Conservation (phyloP, 2,113 vertebrate species). For the Ophthalmolycus amberensis region DNA sequence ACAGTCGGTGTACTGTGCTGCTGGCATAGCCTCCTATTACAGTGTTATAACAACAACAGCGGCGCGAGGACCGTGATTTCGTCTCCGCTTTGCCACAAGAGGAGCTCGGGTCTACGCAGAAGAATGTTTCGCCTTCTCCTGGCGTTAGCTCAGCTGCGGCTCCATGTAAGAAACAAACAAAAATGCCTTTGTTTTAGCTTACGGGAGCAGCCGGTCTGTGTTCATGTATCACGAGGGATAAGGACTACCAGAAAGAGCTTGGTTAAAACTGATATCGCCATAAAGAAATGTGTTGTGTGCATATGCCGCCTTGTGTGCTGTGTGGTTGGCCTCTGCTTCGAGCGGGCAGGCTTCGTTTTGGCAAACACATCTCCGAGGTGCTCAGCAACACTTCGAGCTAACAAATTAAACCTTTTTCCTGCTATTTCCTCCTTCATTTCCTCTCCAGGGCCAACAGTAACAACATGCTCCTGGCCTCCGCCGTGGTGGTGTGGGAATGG, state of each 20-base stretch:
- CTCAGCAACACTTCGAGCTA: neutral
- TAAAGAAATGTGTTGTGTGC: neutral
- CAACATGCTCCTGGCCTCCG: conserved; percentile 89
- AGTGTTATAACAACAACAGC: neutral
- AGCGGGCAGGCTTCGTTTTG: conserved; percentile 12
- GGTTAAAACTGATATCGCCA: neutral
- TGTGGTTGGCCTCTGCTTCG: conserved; percentile 22
- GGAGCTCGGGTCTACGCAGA: conserved; percentile 46
- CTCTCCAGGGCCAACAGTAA: conserved; percentile 72
- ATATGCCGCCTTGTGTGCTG: neutral
- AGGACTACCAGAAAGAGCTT: no score
- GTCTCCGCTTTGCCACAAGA: conserved; percentile 49
- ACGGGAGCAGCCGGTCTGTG: neutral
- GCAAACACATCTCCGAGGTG: neutral
- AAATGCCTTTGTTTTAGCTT: conserved; percentile 8
- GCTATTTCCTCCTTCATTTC: neutral
- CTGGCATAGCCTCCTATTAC: neutral
- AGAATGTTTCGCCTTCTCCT: conserved; percentile 60
- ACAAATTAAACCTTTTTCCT: neutral
- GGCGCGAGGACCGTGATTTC: conserved; percentile 26
- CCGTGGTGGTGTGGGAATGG: conserved; percentile 95
- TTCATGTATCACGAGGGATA: neutral
- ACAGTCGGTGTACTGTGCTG: neutral
- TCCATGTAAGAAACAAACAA: conserved; percentile 71
- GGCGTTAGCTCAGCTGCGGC: conserved; percentile 63